Conservation (phyloP, 2,888 invertebrate species). For the Cephus rjabovi region DNA sequence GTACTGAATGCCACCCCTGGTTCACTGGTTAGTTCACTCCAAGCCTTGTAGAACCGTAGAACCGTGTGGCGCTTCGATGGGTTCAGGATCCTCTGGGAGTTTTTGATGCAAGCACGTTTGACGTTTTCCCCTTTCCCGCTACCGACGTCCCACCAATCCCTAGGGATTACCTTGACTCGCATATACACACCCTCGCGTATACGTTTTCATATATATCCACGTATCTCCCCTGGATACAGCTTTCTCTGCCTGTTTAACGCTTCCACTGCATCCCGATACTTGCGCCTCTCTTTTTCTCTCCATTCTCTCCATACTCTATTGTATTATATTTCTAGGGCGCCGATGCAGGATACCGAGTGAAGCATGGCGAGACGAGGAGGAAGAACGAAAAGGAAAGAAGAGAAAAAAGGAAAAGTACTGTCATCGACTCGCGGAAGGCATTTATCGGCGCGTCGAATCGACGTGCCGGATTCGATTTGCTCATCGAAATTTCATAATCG, state of each 20-base stretch:
- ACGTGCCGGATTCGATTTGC: slow-evolving; percentile 28
- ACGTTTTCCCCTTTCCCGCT: background rate
- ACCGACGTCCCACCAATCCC: background rate
- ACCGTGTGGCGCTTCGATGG: background rate
- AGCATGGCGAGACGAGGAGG: slow-evolving; percentile 23
- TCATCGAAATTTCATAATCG: slow-evolving; percentile 30
- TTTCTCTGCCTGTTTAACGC: background rate
- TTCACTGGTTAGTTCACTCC: background rate
- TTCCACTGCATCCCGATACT: background rate
- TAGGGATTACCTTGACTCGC: background rate
- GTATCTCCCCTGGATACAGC: background rate
- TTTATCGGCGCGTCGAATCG: slow-evolving; percentile 8
- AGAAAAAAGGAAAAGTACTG: slow-evolving; percentile 7
- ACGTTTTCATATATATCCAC: background rate
- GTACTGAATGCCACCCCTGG: background rate
- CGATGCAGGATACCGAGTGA: slow-evolving; percentile 14
- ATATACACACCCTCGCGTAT: background rate
- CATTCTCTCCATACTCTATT: slow-evolving; percentile 31
- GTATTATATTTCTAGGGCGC: slow-evolving; percentile 23
- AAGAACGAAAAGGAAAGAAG: slow-evolving; percentile 13
- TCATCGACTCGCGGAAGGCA: slow-evolving; percentile 10
- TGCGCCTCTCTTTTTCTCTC: slow-evolving; percentile 22
- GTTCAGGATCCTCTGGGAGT: background rate
- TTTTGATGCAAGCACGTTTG: background rate
- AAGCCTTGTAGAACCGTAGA: background rate